Evolutionary conservation across 37 sponge, comb jelly and placozoan species (phyloP), one percentile per base, ranked within the genome.

Genomic region (Oscarella lobularis): DNA sequence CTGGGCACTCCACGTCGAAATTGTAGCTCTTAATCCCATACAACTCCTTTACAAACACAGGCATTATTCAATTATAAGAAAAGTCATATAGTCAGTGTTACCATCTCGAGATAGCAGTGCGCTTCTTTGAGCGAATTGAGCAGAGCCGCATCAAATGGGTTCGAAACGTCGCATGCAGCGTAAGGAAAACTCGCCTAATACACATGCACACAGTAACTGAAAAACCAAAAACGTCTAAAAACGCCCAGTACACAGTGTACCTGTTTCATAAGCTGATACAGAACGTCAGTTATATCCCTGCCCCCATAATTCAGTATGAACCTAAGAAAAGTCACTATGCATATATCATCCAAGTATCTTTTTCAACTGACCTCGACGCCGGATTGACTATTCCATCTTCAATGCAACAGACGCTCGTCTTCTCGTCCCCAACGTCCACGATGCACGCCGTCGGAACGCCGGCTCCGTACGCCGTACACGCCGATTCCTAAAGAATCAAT

Each of bases 321-420:
- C 38, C 93, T 88, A 38, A n/a, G n/a, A n/a, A n/a, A n/a, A n/a
- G n/a, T n/a, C n/a, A n/a, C n/a, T n/a, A n/a, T n/a, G n/a, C n/a
- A n/a, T n/a, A n/a, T n/a, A n/a, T n/a, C n/a, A n/a, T n/a, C n/a
- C n/a, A n/a, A n/a, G n/a, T n/a, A n/a, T n/a, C n/a, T n/a, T n/a
- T n/a, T n/a, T n/a, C n/a, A n/a, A n/a, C n/a, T 48, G 9, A 91
- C 88, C 92, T 87, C 30, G 95, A 88, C 48, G 83, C 79, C 3
- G 92, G 92, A 55, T 86, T 90, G 36, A 91, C 88, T 54, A 90
- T 78, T 31, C 95, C 95, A 69, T 94, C 95, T 73, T 94, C 95
- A 33, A 94, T 82, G 81, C 95, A 94, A 67, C 82, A 84, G n/a
- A 94, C 74, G 67, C 79, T 77, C 3, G 85, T 87, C 48, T 54